Conservation (phyloP, 2,888 invertebrate genomes). For the Ommatoiulus sabulosus region DNA sequence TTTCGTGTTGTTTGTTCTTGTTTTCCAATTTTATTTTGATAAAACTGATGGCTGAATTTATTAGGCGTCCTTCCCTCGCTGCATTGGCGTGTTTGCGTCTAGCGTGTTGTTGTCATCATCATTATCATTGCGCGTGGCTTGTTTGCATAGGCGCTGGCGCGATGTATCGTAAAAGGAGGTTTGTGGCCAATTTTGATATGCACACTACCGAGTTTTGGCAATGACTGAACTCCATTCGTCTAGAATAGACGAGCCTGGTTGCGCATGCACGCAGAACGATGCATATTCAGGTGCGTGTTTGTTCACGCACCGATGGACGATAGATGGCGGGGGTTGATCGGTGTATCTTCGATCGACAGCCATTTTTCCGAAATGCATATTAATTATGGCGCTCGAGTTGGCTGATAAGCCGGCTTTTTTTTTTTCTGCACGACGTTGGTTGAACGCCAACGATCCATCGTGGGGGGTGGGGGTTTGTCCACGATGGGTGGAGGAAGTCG, state of each 20-base stretch:
- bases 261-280: not conserved
- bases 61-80: not conserved
- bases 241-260: not conserved
- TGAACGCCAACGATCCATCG: not conserved
- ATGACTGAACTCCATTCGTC: not conserved
- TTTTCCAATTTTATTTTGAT: conserved; percentile 24
- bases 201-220: not conserved
- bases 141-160: not conserved
- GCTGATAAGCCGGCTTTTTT: not conserved
- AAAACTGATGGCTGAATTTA: conserved; percentile 4
- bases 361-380: not conserved
- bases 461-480: not conserved
- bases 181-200: conserved; percentile 22
- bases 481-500: not conserved
- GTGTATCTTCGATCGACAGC: not conserved
- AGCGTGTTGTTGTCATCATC: not conserved
- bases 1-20: not conserved
- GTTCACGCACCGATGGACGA: conserved; percentile 3
- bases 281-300: not conserved
- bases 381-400: not conserved
- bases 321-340: not conserved
- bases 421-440: no score
- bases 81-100: not conserved
- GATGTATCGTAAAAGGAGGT: conserved; percentile 20
- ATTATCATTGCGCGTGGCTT: not conserved